Conservation (phyloP, 2,113 vertebrate species). For the Puffinus mauretanicus region DNA sequence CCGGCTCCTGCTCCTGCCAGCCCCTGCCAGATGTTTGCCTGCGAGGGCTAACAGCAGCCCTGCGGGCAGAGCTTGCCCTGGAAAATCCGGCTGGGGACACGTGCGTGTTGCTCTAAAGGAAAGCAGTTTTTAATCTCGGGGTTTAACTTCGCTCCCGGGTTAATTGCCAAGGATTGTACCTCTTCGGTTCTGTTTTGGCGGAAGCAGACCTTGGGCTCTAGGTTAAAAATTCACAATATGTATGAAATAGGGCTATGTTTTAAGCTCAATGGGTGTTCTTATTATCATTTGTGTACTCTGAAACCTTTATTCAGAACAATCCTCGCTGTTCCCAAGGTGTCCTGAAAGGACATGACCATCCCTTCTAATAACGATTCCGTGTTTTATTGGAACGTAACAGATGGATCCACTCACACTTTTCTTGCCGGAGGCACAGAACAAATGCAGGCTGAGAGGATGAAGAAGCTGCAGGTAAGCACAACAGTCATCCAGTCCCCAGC, state of each 20-base stretch:
- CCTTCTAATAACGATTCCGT: fast-evolving
- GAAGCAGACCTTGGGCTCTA: background rate
- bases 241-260: fast-evolving
- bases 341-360: fast-evolving
- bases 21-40: background rate
- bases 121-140: background rate
- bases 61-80: background rate
- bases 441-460: background rate
- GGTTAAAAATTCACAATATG: fast-evolving
- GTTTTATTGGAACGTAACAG: fast-evolving
- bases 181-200: background rate
- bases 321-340: fast-evolving
- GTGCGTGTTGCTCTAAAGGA: background rate
- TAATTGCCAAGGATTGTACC: background rate
- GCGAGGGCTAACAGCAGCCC: background rate
- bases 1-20: background rate
- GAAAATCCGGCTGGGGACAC: too few relatives aligned
- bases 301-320: background rate
- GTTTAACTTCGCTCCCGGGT: background rate
- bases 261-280: fast-evolving
- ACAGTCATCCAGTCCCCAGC: background rate
- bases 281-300: fast-evolving
- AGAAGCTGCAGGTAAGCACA: constrained; percentile 15
- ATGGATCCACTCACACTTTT: constrained; percentile 66
- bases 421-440: constrained; percentile 34